These are phyloP conservation scores for Halichoeres trimaculatus DNA, from an alignment of 2,113 vertebrate species.

Conservation along the genomic window DNA sequence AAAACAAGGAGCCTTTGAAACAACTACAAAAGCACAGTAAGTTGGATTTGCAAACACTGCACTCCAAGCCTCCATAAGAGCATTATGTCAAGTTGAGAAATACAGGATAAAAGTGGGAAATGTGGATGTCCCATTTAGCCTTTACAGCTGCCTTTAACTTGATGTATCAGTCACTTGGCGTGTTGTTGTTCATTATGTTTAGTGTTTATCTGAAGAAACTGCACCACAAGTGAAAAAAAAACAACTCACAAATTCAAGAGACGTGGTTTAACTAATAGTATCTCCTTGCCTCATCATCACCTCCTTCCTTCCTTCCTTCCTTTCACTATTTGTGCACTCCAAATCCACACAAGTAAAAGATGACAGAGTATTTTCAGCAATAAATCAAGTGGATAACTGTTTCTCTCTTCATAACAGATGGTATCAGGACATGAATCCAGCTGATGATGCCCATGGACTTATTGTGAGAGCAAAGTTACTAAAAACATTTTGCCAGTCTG, in stretches of 20 bases:
- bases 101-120: background rate
- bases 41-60: too few species aligned
- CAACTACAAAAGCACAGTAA: too few species aligned
- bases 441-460: too few species aligned
- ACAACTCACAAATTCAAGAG: background rate
- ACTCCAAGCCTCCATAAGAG: background rate
- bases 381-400: background rate
- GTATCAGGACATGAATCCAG: too few species aligned
- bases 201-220: background rate
- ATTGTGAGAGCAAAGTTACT: too few species aligned
- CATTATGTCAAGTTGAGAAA: too few species aligned
- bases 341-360: background rate
- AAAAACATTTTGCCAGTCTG: too few species aligned
- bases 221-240: slow-evolving; percentile 12
- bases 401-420: background rate
- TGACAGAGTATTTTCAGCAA: background rate
- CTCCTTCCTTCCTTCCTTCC: slow-evolving; percentile 31
- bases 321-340: background rate
- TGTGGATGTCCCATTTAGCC: slow-evolving; percentile 15
- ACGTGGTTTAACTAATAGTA: slow-evolving; percentile 9
- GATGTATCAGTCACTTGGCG: background rate
- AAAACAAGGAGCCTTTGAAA: too few species aligned
- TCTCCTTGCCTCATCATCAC: background rate
- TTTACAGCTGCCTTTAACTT: background rate
- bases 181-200: background rate